phyloP scores from a whole-genome alignment of 2,113 vertebrate genomes.

The Xyrauchen texanus region DNA sequence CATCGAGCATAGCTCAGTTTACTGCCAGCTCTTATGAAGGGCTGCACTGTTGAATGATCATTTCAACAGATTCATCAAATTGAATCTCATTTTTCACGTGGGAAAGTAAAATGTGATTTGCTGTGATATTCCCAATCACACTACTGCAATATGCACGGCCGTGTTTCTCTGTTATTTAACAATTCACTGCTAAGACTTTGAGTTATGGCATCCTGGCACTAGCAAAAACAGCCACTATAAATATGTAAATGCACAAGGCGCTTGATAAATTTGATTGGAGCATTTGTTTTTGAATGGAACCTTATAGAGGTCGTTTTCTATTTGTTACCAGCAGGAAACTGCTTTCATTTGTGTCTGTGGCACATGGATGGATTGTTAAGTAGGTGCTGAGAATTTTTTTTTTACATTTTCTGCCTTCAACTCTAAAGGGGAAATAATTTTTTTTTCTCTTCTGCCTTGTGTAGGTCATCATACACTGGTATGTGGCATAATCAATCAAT shows the following conservation, averaged over 20 bases:
- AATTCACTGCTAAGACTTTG: slow-evolving; percentile 27
- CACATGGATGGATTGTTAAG: slow-evolving; percentile 26
- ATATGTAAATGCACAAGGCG: slow-evolving; percentile 42
- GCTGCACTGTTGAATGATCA: slow-evolving; percentile 8
- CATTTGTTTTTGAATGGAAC: slow-evolving; percentile 35
- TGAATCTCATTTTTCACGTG: slow-evolving; percentile 11
- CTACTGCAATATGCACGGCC: neutral
- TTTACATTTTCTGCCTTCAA: slow-evolving; percentile 2
- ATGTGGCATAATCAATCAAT: neutral
- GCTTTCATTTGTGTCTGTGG: slow-evolving; percentile 30
- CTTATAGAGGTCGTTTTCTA: slow-evolving; percentile 30
- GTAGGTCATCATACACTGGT: neutral
- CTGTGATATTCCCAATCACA: slow-evolving; percentile 5
- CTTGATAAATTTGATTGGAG: slow-evolving; percentile 34
- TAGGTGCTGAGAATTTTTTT: slow-evolving; percentile 26
- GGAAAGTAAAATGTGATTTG: slow-evolving; percentile 38
- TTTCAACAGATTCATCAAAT: slow-evolving; percentile 27
- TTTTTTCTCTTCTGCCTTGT: too few relatives aligned
- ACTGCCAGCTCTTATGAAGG: slow-evolving; percentile 20
- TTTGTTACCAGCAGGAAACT: slow-evolving; percentile 17
- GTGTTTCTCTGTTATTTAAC: slow-evolving; percentile 40
- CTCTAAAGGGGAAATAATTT: neutral
- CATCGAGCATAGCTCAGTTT: slow-evolving; percentile 26
- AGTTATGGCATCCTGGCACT: slow-evolving; percentile 20
- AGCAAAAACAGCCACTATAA: slow-evolving; percentile 37